Evolutionary conservation across 2,113 vertebrate genomes (phyloP).

Genomic region (Xenus cinereus): DNA sequence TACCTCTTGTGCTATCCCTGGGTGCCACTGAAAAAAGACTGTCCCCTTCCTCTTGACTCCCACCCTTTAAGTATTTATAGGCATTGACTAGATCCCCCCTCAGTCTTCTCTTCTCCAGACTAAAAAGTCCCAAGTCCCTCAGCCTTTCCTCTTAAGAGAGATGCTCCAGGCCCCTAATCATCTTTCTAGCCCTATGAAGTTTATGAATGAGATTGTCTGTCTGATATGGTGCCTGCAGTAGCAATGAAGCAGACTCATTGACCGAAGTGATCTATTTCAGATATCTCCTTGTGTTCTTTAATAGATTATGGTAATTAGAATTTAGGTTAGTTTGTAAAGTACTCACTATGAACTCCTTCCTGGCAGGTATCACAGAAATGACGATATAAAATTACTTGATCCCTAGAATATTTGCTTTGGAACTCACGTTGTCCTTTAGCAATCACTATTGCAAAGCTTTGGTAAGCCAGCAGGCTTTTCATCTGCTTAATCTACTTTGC

Average conservation of each 20-base stretch:
- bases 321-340: not conserved
- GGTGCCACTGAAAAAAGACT: too few relatives aligned
- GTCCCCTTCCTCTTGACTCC: too few relatives aligned
- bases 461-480: constrained; percentile 37
- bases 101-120: too few relatives aligned
- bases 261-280: not conserved
- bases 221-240: not conserved
- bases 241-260: not conserved
- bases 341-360: not conserved
- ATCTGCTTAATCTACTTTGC: constrained; percentile 36
- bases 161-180: too few relatives aligned
- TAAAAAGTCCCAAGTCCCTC: too few relatives aligned
- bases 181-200: not conserved
- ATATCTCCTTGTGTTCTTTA: not conserved
- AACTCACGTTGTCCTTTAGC: not conserved
- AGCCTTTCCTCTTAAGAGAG: too few relatives aligned
- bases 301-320: not conserved
- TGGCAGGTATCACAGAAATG: not conserved
- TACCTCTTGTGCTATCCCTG: too few relatives aligned
- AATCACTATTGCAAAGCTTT: not conserved
- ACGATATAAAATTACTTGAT: not conserved
- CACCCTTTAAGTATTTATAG: too few relatives aligned
- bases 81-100: too few relatives aligned
- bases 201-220: not conserved
- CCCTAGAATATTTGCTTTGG: not conserved